Base-by-base conservation (phyloP, 2,888 invertebrate genomes). In the Pseudococcus longispinus region DNA sequence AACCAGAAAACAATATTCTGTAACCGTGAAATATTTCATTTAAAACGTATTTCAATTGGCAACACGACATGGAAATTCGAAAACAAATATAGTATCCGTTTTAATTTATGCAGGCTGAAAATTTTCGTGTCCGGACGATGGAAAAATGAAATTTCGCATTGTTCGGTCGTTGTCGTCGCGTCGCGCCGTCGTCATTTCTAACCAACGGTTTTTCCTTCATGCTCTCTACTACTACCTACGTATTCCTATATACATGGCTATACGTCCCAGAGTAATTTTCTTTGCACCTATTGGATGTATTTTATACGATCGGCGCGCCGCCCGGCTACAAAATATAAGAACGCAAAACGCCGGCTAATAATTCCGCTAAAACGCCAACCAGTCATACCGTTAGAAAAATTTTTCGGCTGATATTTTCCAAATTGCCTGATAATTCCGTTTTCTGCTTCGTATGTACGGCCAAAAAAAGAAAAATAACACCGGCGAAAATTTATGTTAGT, bases 371-470 rank as follows among this genome's bases (percentile, higher is more conserved):
- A 80, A 80, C 13, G 77, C 42, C 77, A 42, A 80, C 77, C 77
- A 80, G 42, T 20, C 37, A 26, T 70, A 42, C 11, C 18, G 77
- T 26, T 42, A 9, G 15, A 42, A n/a, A 37, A 80, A 42, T 42
- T 37, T 80, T 80, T 74, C 32, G 74, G 74, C 32, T 80, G 42
- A 80, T 80, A 42, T 80, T 80, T 80, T 80, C 77, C 42, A 37
- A 80, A 80, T 80, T 80, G 77, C 77, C 77, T 80, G 77, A 80
- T 80, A 80, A 80, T 80, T 80, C 77, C 37, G 42, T 42, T 42
- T 37, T 42, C 37, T 29, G 11, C 77, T 42, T 42, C 42, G n/a
- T 42, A 20, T 42, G 18, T 60, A 80, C 42, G 18, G 77, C 77
- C 74, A 74, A 74, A 74, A 80, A 42, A 37, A 37, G 42, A 42